Conservation (phyloP, 2,888 invertebrate genomes). For the Chrysomela aeneicollis region DNA sequence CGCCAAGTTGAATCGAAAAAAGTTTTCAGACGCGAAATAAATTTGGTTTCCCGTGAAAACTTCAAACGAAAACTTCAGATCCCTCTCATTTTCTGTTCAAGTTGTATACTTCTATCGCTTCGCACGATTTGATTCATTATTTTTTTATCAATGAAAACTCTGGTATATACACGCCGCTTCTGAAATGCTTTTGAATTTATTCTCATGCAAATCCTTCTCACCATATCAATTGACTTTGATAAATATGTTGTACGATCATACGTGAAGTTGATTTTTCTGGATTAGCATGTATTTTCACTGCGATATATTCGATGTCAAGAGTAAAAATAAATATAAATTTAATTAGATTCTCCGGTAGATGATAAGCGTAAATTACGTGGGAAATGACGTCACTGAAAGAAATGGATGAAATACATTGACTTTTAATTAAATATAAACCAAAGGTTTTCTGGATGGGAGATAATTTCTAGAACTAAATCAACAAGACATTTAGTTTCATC, state of each 20-base stretch:
- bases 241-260: too few relatives aligned
- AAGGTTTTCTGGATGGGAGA: too few relatives aligned
- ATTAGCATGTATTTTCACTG: neutral
- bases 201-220: neutral
- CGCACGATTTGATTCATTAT: conserved; percentile 7
- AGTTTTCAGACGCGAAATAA: conserved; percentile 13
- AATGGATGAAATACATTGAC: too few relatives aligned
- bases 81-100: neutral
- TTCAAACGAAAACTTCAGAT: conserved; percentile 10
- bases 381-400: too few relatives aligned
- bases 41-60: conserved; percentile 1
- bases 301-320: neutral
- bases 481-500: too few relatives aligned
- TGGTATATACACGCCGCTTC: neutral
- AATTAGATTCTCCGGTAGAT: neutral
- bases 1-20: conserved; percentile 10
- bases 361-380: too few relatives aligned
- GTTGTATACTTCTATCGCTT: conserved; percentile 7
- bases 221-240: neutral
- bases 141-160: neutral
- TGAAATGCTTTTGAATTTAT: neutral
- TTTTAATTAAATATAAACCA: too few relatives aligned
- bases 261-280: neutral
- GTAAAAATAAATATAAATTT: neutral
- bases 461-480: too few relatives aligned